Evolutionary conservation across 2,888 invertebrate genomes (phyloP).

Genomic region (Altica lythri): DNA sequence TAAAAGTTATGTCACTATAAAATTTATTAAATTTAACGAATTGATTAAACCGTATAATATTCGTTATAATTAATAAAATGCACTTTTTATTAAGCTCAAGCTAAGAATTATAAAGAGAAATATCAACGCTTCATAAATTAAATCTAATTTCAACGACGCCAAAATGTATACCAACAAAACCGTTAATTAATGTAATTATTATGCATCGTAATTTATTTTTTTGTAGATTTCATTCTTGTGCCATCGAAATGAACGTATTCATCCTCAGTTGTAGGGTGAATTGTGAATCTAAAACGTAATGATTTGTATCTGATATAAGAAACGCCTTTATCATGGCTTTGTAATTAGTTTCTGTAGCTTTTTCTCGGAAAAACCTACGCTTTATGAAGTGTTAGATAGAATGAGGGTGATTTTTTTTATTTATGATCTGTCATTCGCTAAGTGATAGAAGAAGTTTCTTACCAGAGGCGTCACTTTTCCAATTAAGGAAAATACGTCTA

Average conservation of each 20-base stretch:
- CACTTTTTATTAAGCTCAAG: too few species aligned
- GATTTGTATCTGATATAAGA: conserved; percentile 45
- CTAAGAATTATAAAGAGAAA: too few species aligned
- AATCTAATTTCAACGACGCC: too few species aligned
- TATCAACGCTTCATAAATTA: too few species aligned
- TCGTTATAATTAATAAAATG: too few species aligned
- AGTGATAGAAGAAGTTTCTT: conserved; percentile 46
- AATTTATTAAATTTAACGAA: too few species aligned
- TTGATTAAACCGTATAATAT: too few species aligned
- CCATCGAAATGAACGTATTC: conserved; percentile 33
- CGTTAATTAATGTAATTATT: conserved; percentile 29
- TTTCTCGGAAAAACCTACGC: conserved; percentile 49
- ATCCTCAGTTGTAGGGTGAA: conserved; percentile 34
- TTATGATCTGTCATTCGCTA: conserved; percentile 53
- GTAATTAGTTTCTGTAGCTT: conserved; percentile 55
- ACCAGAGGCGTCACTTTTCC: conserved; percentile 17
- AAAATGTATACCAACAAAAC: conserved; percentile 16
- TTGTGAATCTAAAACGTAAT: conserved; percentile 39
- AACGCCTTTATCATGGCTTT: conserved; percentile 55
- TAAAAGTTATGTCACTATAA: too few species aligned
- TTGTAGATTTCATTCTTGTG: not conserved
- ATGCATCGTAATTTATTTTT: conserved; percentile 23
- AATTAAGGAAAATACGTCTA: too few species aligned
- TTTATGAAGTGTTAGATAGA: conserved; percentile 50
- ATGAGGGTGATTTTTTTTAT: conserved; percentile 57